Percentiles rank a stretch among this genome's conserved stretches.
phyloP scores from a whole-genome alignment of 2,888 invertebrate species.

The Scrobipalpa atriplicella region DNA sequence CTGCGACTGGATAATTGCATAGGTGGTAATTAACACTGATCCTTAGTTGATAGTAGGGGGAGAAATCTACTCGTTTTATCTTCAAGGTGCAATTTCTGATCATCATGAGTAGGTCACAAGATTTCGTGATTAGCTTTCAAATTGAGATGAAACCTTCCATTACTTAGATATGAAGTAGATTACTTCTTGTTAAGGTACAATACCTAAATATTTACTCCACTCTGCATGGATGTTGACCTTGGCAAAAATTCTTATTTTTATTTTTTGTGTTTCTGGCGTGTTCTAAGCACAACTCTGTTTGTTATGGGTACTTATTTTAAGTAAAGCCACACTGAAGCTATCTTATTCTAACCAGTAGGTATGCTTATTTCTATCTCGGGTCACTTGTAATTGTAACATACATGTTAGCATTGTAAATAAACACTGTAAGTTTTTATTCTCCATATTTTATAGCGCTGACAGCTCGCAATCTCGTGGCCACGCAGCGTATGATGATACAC shows the following conservation, averaged over 20 bases:
- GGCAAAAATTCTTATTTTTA: too few species aligned
- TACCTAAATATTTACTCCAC: too few species aligned
- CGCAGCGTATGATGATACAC: background rate
- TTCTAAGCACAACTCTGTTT: too few species aligned
- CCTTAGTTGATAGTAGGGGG: background rate
- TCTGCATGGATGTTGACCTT: too few species aligned
- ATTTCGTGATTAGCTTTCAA: background rate
- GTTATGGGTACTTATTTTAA: too few species aligned
- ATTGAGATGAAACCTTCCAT: background rate
- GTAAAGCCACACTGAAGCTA: too few species aligned
- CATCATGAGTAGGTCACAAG: background rate
- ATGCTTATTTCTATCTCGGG: too few species aligned
- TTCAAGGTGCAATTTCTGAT: slow-evolving; percentile 5
- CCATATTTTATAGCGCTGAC: slow-evolving; percentile 6
- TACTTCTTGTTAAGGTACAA: background rate
- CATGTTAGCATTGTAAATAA: too few species aligned
- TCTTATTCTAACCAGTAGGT: too few species aligned
- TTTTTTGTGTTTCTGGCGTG: too few species aligned
- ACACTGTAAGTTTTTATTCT: background rate
- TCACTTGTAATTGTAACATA: too few species aligned
- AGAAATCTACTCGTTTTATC: slow-evolving; percentile 10
- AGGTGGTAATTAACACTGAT: background rate
- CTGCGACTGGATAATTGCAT: slow-evolving; percentile 1
- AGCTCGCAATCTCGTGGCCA: background rate
- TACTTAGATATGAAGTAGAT: background rate